Conservation (phyloP, 2,797 vertebrate species). For the Sebastiscus tertius region DNA sequence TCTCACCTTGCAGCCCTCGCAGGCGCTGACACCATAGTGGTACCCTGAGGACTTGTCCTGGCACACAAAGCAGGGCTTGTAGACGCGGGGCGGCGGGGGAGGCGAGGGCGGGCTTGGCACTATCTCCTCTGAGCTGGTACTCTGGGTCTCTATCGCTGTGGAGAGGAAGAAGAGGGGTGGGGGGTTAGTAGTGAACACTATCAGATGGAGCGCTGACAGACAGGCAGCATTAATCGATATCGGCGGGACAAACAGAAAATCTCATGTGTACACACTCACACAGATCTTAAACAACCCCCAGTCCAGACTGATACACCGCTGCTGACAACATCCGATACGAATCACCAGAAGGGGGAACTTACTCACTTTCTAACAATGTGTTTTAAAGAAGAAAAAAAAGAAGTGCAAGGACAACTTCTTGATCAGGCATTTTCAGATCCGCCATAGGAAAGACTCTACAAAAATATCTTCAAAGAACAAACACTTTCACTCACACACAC, state of each 20-base stretch:
- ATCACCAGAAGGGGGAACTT: constrained; percentile 19
- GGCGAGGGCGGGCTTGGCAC: constrained; percentile 92
- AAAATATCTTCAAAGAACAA: constrained; percentile 32
- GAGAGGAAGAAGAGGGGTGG: constrained; percentile 45
- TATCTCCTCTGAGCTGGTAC: constrained; percentile 94
- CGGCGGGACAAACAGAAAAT: constrained; percentile 36
- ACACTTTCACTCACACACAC: background rate
- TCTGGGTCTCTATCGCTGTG: constrained; percentile 92
- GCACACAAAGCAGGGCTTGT: constrained; percentile 97
- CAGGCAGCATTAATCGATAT: constrained; percentile 54
- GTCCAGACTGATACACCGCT: constrained; percentile 5
- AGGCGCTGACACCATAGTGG: constrained; percentile 97
- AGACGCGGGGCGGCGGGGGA: constrained; percentile 92
- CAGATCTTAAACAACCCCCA: constrained; percentile 8
- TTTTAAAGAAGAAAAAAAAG: background rate
- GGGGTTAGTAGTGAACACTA: constrained; percentile 48
- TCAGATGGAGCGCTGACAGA: constrained; percentile 47
- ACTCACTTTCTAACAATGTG: background rate
- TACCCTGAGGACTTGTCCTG: constrained; percentile 97
- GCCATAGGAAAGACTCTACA: background rate
- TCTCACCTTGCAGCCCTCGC: constrained; percentile 94
- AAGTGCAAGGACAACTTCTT: constrained; percentile 10
- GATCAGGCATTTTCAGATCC: constrained; percentile 35
- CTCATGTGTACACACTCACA: background rate
- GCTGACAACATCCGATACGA: constrained; percentile 21